phyloP scores from a whole-genome alignment of 2,797 vertebrate species.

The Alcedo quadribrachys region DNA sequence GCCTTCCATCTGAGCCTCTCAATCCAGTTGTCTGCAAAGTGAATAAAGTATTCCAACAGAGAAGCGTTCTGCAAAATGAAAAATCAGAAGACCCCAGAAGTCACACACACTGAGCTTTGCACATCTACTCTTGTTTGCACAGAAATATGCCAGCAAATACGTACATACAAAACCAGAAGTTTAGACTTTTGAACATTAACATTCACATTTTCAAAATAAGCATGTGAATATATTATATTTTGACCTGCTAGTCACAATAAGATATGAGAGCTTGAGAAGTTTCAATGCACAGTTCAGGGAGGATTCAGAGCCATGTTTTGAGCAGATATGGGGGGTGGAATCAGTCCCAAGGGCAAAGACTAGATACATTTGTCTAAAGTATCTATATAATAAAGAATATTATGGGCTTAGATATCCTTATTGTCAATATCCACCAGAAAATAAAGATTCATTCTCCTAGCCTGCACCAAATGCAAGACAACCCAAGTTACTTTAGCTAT shows the following conservation, averaged over 20 bases:
- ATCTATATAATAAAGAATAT: background rate
- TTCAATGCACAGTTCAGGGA: background rate
- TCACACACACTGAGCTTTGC: background rate
- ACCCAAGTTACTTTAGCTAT: background rate
- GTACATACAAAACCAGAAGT: background rate
- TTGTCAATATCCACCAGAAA: too few relatives aligned
- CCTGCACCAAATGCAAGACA: background rate
- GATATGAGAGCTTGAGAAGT: background rate
- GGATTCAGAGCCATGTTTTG: background rate
- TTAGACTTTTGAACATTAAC: background rate
- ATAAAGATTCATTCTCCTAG: background rate
- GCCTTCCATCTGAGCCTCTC: background rate
- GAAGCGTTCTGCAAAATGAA: background rate
- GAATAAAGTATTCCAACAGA: background rate
- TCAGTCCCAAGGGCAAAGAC: background rate
- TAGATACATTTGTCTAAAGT: background rate
- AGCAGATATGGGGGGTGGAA: background rate
- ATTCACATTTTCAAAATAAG: background rate
- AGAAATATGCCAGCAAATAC: background rate
- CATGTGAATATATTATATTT: background rate
- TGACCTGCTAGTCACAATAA: background rate
- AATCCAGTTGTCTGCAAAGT: background rate
- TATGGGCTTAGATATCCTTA: background rate
- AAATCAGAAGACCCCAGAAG: background rate
- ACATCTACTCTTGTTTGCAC: background rate